These are phyloP conservation scores for Drosophila fungiperda DNA, from an alignment of 2,888 invertebrate genomes.

Conservation along the genomic window DNA sequence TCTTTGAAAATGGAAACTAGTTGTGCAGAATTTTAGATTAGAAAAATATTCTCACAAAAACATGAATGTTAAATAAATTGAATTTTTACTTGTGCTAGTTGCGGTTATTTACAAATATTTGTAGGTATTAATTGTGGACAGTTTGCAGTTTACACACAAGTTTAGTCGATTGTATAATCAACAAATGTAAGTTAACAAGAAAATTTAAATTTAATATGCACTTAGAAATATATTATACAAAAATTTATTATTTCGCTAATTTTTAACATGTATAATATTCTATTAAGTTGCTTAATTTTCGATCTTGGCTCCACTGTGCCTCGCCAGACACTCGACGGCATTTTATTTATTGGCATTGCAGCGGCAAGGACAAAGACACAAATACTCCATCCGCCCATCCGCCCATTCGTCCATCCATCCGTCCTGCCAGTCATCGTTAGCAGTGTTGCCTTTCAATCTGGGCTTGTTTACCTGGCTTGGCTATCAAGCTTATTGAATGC, in stretches of 20 bases:
- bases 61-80: neutral
- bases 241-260: neutral
- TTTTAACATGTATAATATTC: neutral
- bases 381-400: neutral
- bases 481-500: constrained; percentile 40
- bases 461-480: constrained; percentile 28
- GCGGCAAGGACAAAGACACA: neutral
- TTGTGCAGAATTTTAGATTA: neutral
- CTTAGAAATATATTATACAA: neutral
- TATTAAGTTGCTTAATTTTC: neutral
- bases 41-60: neutral
- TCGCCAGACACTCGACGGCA: constrained; percentile 19
- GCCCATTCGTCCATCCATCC: neutral
- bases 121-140: too few relatives aligned
- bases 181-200: neutral
- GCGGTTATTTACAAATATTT: neutral
- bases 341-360: constrained; percentile 64
- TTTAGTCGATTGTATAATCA: neutral
- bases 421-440: constrained; percentile 7
- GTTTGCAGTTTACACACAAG: neutral
- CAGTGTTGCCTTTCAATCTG: constrained; percentile 36
- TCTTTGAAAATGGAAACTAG: neutral
- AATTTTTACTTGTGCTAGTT: neutral
- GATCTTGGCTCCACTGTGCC: constrained; percentile 9
- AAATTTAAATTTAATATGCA: neutral